A percentile compares a stretch with the other conserved stretches of the same genome.
phyloP scores from a whole-genome alignment of 2,113 vertebrate genomes.

The Tyto alba region DNA sequence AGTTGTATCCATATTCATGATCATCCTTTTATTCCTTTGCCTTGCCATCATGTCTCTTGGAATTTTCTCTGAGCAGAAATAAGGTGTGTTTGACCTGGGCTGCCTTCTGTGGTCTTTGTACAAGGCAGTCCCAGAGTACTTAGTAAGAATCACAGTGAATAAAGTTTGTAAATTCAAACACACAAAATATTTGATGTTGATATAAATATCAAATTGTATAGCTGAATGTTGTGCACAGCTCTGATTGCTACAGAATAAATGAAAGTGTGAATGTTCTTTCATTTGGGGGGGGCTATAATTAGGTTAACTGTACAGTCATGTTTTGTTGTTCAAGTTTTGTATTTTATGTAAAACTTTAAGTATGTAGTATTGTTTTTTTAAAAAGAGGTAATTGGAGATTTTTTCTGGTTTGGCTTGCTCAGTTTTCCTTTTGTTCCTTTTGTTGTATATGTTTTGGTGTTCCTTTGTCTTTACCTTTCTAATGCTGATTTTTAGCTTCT shows the following conservation, averaged over 20 bases:
- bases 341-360: background rate
- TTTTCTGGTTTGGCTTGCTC: background rate
- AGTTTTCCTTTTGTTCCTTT: background rate
- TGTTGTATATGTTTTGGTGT: background rate
- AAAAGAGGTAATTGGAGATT: background rate
- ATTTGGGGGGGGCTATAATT: background rate
- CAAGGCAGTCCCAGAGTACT: background rate
- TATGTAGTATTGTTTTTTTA: background rate
- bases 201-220: background rate
- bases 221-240: background rate
- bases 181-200: background rate
- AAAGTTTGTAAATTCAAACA: background rate
- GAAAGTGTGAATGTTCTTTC: background rate
- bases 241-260: background rate
- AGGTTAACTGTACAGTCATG: background rate
- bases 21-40: background rate
- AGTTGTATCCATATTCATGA: background rate
- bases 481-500: background rate
- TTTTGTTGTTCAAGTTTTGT: background rate
- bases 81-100: background rate
- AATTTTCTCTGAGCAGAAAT: background rate
- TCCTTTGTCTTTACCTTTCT: background rate
- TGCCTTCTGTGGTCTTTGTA: background rate
- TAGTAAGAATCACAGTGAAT: background rate
- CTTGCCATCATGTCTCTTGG: background rate